Evolutionary conservation across 2,888 invertebrate species (phyloP).

Genomic region (Cantharis rufa): DNA sequence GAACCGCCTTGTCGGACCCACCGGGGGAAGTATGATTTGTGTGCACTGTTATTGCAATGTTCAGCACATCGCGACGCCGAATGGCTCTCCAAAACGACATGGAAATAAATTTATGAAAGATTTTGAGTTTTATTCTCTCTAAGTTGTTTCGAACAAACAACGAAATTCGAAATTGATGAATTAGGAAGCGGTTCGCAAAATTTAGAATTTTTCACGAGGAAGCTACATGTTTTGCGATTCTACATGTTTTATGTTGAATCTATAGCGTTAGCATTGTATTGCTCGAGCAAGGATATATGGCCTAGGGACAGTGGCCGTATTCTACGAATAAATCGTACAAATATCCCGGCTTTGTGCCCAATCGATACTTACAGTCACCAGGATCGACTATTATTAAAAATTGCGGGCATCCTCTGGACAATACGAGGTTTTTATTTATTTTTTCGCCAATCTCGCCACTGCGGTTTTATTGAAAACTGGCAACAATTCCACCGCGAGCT

Average conservation of each 20-base stretch:
- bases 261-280: slow-evolving; percentile 40
- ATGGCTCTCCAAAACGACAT: slow-evolving; percentile 12
- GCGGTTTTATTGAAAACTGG: slow-evolving; percentile 31
- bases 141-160: background rate
- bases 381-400: slow-evolving; percentile 51
- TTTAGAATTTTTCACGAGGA: background rate
- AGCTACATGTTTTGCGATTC: background rate
- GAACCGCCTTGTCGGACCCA: slow-evolving; percentile 50
- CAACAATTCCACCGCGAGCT: slow-evolving; percentile 31
- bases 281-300: slow-evolving; percentile 50
- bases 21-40: slow-evolving; percentile 50
- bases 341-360: slow-evolving; percentile 45
- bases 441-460: slow-evolving; percentile 30
- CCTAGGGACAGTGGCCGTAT: slow-evolving; percentile 52
- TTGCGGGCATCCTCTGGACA: slow-evolving; percentile 47
- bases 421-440: slow-evolving; percentile 40
- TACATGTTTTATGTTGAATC: slow-evolving; percentile 26
- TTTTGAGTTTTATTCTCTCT: background rate
- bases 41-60: slow-evolving; percentile 40
- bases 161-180: background rate
- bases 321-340: slow-evolving; percentile 54
- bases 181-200: background rate
- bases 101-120: slow-evolving; percentile 24
- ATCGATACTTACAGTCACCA: slow-evolving; percentile 49
- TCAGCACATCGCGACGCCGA: slow-evolving; percentile 30